Percentiles rank a stretch among this genome's conserved stretches.
Conservation (phyloP, 2,888 invertebrate genomes). For the Trichopoda pennipes region DNA sequence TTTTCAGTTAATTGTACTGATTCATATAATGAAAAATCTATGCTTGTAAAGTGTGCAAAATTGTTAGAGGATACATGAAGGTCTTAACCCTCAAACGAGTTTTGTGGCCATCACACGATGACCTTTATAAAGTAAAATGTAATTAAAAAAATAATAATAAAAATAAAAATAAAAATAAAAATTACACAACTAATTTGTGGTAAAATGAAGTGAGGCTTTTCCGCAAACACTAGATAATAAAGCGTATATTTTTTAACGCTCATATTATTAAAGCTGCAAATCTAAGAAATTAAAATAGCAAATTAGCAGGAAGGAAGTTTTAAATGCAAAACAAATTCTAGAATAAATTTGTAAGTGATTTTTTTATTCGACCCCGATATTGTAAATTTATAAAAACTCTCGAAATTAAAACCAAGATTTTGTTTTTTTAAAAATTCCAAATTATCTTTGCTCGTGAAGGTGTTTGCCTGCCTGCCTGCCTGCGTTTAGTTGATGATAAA, state of each 20-base stretch:
- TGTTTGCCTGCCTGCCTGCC: constrained; percentile 16
- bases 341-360: background rate
- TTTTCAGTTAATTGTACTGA: constrained; percentile 47
- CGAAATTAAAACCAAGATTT: background rate
- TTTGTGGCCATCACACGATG: constrained; percentile 55
- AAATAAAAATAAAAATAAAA: constrained; percentile 10
- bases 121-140: constrained; percentile 46
- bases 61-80: constrained; percentile 60
- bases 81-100: constrained; percentile 60
- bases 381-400: background rate
- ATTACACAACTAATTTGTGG: constrained; percentile 49
- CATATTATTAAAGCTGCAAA: constrained; percentile 6
- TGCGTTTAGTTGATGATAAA: constrained; percentile 27
- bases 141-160: constrained; percentile 41
- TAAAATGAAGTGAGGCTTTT: constrained; percentile 56
- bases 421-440: background rate
- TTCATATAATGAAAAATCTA: constrained; percentile 59
- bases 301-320: constrained; percentile 47
- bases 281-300: background rate
- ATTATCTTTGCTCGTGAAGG: constrained; percentile 29
- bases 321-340: background rate
- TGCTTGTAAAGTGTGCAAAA: constrained; percentile 39
- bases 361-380: background rate
- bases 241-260: background rate
- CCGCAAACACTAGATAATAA: constrained; percentile 42